Base-by-base conservation (phyloP, 2,888 invertebrate genomes). In the Agrilus biguttatus region DNA sequence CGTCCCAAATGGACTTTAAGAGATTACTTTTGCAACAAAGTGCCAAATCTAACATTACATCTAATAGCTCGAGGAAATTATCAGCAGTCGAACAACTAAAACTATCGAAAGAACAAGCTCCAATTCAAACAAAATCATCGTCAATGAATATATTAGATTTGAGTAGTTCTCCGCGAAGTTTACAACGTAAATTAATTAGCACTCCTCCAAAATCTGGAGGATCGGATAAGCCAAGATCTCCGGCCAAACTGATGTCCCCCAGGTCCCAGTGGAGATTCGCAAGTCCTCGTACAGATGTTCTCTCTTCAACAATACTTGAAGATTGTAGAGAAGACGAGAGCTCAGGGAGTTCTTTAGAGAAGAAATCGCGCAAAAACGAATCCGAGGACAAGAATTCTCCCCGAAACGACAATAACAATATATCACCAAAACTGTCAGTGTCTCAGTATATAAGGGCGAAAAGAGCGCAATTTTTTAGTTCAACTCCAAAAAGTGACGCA, bases 261-360 rank as follows among this genome's bases (percentile, higher is more conserved):
- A 73, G 80, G 48, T 78, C 82, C 0, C 77, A 75, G 47, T 83
- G 83, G 82, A 69, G 81, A 49, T 81, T 83, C 55, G 74, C 80
- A 33, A 80, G 78, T 51, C 83, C 81, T 2, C 71, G 87, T 54
- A 85, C 83, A 17, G 86, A 89, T 56, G 85, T 89, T 41, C 75
- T 90, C 57, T 86, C 88, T 36, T 83, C 84, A 37, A 86, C 88
- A 44, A 90, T 90, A 62, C 80, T 80, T 35, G 89, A 90, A 70
- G 89, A 82, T 52, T 80, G 83, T 56, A 85, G 85, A 57, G 81
- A 80, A 57, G 87, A 87, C 57, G 83, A 85, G 52, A 78, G 72
- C 53, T 74, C 75, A 2, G 75, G 73, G 48, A 75, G 74, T 53
- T 75, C 75, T 14, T 69, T 71, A 28, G 75, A 77, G 55, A 72